Percentiles rank a stretch among this genome's conserved stretches.
These are phyloP conservation scores for Branchellion lobata DNA, from an alignment of 2,888 invertebrate species.

Conservation along the genomic window DNA sequence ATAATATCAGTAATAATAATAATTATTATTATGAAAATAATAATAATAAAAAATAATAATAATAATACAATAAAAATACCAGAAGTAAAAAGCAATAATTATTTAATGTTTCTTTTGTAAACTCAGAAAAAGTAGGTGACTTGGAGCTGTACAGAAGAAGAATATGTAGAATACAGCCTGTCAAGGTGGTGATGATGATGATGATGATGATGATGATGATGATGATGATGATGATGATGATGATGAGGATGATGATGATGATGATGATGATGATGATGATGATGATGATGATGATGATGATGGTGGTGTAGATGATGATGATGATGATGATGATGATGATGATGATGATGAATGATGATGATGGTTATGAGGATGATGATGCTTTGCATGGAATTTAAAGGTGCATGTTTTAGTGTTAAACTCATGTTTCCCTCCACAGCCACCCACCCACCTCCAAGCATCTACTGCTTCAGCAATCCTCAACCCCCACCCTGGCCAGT, in stretches of 20 bases:
- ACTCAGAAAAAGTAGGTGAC: not conserved
- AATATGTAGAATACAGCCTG: slow-evolving; percentile 2
- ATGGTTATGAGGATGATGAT: too few species aligned
- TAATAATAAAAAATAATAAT: not conserved
- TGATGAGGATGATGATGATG: slow-evolving; percentile 39
- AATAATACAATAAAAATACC: not conserved
- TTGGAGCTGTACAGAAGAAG: slow-evolving; percentile 4
- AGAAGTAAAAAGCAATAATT: not conserved
- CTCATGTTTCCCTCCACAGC: not conserved
- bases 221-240: slow-evolving; percentile 17
- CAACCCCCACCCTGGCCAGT: slow-evolving; percentile 19
- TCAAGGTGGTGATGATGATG: slow-evolving; percentile 19
- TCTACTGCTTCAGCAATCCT: not conserved
- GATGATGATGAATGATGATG: too few species aligned
- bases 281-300: slow-evolving; percentile 27
- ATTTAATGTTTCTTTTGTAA: not conserved
- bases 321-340: slow-evolving; percentile 3
- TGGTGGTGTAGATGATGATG: slow-evolving; percentile 4
- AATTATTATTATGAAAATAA: not conserved
- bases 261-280: slow-evolving; percentile 25
- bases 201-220: slow-evolving; percentile 18
- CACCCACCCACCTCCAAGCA: not conserved
- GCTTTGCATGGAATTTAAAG: too few species aligned
- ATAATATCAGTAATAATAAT: too few species aligned
- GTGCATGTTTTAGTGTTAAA: too few species aligned